Evolutionary conservation across 1,140 invertebrate species (phyloP), one percentile per base, ranked within the genome.

Genomic region (Drosophila kanapiae): DNA sequence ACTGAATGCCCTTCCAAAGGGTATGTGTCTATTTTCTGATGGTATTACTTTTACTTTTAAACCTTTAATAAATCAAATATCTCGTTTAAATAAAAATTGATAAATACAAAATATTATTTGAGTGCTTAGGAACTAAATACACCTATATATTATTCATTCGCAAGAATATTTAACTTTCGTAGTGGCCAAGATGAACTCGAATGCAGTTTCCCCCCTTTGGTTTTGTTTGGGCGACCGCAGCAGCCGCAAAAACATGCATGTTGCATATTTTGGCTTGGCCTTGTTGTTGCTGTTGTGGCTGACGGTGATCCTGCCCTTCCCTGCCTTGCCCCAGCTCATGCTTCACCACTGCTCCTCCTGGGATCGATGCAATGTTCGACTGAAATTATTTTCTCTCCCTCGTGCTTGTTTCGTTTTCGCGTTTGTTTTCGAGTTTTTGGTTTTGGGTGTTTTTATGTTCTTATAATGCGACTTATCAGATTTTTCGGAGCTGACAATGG

Each of bases 391-490:
- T 88, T 87, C 81, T 90, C 84, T 87, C 80, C 74, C 77, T 90
- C 77, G 68, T 78, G 58, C 79, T 67, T 78, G 74, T 90, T 90
- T 90, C 84, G 77, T 75, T 87, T 88, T 79, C 54, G 38, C 51
- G 56, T 76, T 77, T 77, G 33, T 88, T 90, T 88, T 71, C 65
- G 68, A 62, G 47, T 40, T 86, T 86, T 71, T 63, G 74, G 84
- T 60, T 80, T 78, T 90, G 85, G 85, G 85, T 90, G 85, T 90
- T 90, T 90, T 90, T 90, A 90, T 90, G 85, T 90, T 90, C 85
- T 90, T 90, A 90, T 90, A 90, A 90, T 90, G 78, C 85, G 85
- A 90, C 85, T 90, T 90, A 90, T 90, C 85, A 90, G 85, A 90
- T 90, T 85, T 90, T 90, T 79, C 75, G 40, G 53, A 82, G 85